Evolutionary conservation across 2,797 vertebrate species (phyloP).

Genomic region (Ispidina picta): DNA sequence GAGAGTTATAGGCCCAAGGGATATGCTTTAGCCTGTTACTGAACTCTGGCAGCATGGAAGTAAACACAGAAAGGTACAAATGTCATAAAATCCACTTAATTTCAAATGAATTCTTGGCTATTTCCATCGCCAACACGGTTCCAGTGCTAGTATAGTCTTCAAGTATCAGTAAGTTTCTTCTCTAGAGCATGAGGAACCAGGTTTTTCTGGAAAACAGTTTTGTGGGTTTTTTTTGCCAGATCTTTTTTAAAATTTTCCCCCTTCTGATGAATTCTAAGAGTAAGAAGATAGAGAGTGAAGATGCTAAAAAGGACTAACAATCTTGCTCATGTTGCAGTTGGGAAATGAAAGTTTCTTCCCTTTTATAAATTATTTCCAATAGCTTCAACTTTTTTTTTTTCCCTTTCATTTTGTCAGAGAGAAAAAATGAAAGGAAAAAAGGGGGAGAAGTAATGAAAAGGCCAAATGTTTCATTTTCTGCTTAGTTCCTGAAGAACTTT

Average conservation of each 20-base stretch:
- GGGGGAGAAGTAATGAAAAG: not conserved
- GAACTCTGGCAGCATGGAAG: not conserved
- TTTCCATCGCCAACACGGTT: not conserved
- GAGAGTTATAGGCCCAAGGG: not conserved
- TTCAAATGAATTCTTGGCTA: not conserved
- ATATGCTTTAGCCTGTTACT: not conserved
- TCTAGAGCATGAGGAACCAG: not conserved
- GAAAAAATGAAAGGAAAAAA: not conserved
- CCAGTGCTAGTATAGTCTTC: not conserved
- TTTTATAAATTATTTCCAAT: not conserved
- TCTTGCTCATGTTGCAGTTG: not conserved
- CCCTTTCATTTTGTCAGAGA: not conserved
- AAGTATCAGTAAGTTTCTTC: not conserved
- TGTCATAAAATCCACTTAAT: not conserved
- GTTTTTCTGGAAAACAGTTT: not conserved
- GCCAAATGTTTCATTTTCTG: not conserved
- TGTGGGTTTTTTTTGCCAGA: fast-evolving
- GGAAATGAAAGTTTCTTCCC: not conserved
- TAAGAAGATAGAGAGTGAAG: not conserved
- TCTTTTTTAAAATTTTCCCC: not conserved
- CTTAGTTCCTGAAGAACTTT: not conserved
- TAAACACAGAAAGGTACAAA: not conserved
- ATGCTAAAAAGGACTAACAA: not conserved
- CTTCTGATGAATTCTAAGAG: not conserved
- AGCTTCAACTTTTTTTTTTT: not conserved